These are phyloP conservation scores for Bombus sylvicola DNA, from an alignment of 1,140 invertebrate species.

Conservation along the genomic window DNA sequence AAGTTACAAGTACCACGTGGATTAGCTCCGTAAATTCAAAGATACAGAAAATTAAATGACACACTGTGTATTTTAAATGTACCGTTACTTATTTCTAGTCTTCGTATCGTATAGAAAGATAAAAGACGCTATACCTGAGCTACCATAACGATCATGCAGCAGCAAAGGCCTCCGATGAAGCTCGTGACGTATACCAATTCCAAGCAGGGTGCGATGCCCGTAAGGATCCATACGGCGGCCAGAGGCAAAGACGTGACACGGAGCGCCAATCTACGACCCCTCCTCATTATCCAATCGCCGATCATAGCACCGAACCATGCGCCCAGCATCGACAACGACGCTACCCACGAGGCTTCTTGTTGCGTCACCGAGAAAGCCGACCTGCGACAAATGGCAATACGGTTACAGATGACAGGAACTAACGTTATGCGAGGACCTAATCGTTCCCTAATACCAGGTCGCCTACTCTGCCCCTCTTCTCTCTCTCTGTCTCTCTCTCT, in stretches of 20 bases:
- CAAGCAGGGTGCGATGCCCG: slow-evolving; percentile 88
- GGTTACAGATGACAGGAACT: slow-evolving; percentile 31
- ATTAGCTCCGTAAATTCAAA: too few relatives aligned
- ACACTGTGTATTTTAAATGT: too few relatives aligned
- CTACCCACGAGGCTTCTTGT: slow-evolving; percentile 92
- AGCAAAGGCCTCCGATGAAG: slow-evolving; percentile 90
- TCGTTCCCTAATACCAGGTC: slow-evolving; percentile 16
- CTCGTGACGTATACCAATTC: slow-evolving; percentile 90
- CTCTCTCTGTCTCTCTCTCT: too few relatives aligned
- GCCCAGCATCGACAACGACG: slow-evolving; percentile 90
- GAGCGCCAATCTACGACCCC: slow-evolving; percentile 87
- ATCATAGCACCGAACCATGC: slow-evolving; percentile 90
- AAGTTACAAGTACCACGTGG: too few relatives aligned
- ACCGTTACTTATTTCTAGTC: too few relatives aligned
- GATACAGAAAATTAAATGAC: too few relatives aligned
- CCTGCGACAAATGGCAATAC: slow-evolving; percentile 66
- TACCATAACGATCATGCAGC: slow-evolving; percentile 90
- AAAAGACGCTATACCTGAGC: slow-evolving; percentile 85
- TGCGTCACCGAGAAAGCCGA: slow-evolving; percentile 86
- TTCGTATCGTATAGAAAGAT: too few relatives aligned
- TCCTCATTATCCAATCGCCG: slow-evolving; percentile 89
- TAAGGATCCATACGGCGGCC: slow-evolving; percentile 89
- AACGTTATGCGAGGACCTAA: slow-evolving; percentile 14
- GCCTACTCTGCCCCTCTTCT: too few relatives aligned
- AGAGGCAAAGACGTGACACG: slow-evolving; percentile 88